Evolutionary conservation across 2,888 invertebrate genomes (phyloP).

Genomic region (Bellardia pandia): DNA sequence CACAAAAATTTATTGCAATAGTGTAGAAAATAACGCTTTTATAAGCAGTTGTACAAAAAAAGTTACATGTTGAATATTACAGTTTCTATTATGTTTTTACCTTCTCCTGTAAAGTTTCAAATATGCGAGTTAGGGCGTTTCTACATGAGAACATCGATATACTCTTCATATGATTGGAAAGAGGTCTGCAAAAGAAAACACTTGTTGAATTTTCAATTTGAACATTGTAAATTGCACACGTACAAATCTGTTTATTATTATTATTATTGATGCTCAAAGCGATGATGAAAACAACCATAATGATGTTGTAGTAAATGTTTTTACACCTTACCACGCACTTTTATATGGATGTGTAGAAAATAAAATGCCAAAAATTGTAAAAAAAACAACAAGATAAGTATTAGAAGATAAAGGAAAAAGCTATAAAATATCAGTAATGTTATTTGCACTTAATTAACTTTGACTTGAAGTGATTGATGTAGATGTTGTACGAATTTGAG

Average conservation of each 20-base stretch:
- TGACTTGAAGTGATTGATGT: not conserved
- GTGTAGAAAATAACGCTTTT: too few relatives aligned
- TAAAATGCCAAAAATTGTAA: not conserved
- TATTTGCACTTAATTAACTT: constrained; percentile 64
- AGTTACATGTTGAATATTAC: too few relatives aligned
- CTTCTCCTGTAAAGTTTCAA: too few relatives aligned
- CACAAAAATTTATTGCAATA: too few relatives aligned
- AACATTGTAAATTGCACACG: constrained; percentile 1
- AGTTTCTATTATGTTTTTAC: too few relatives aligned
- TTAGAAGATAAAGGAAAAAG: not conserved
- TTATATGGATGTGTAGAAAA: too few relatives aligned
- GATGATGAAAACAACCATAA: not conserved
- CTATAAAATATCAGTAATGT: constrained; percentile 21
- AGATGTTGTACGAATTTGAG: not conserved
- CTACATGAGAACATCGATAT: too few relatives aligned
- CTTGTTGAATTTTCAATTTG: constrained; percentile 8
- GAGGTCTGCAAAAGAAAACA: not conserved
- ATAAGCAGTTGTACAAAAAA: too few relatives aligned
- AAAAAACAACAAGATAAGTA: constrained; percentile 8
- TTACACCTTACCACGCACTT: too few relatives aligned
- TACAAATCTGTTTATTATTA: constrained; percentile 12
- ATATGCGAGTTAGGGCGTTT: too few relatives aligned
- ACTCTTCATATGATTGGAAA: too few relatives aligned
- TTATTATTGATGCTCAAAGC: constrained; percentile 18
- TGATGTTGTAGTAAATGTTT: too few relatives aligned